Evolutionary conservation across 92 coral and sea anemone genomes (phyloP).

Genomic region (Porites cylindrica): DNA sequence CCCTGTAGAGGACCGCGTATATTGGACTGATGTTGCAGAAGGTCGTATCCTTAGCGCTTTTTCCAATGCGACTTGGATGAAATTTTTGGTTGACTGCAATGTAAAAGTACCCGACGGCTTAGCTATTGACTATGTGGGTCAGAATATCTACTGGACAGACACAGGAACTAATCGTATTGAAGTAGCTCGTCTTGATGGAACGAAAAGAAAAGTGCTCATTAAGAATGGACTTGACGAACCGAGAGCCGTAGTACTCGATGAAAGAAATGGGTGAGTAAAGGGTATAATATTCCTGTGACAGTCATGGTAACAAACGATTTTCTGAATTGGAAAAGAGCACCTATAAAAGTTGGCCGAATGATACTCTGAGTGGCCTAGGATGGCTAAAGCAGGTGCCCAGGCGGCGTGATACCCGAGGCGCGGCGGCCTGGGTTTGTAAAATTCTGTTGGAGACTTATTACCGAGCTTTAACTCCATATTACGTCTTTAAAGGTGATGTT

Average conservation of each 20-base stretch:
- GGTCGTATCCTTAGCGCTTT: conserved; percentile 35
- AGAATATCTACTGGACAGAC: conserved; percentile 70
- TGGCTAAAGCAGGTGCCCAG: no score
- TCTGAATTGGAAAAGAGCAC: no score
- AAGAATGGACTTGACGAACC: conserved; percentile 35
- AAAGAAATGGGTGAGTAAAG: conserved; percentile 46
- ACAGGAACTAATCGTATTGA: conserved; percentile 47
- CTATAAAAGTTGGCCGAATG: neutral
- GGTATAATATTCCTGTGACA: no score
- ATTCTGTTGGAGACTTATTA: no score
- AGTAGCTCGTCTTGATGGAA: conserved; percentile 53
- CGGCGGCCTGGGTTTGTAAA: no score
- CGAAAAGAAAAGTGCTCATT: conserved; percentile 37
- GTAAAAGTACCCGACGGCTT: conserved; percentile 48
- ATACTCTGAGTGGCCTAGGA: no score
- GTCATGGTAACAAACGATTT: neutral
- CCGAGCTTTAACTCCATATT: no score
- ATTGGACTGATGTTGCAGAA: conserved; percentile 43
- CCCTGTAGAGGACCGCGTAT: conserved; percentile 55
- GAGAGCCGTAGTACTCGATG: conserved; percentile 33
- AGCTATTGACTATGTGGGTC: conserved; percentile 59
- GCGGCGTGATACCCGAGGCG: no score
- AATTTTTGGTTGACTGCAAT: conserved; percentile 10
- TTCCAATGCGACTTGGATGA: conserved; percentile 39
- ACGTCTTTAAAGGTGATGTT: no score